Percentiles rank a stretch among this genome's conserved stretches.
phyloP scores from a whole-genome alignment of 1,140 invertebrate genomes.

The Caenorhabditis tropicalis region DNA sequence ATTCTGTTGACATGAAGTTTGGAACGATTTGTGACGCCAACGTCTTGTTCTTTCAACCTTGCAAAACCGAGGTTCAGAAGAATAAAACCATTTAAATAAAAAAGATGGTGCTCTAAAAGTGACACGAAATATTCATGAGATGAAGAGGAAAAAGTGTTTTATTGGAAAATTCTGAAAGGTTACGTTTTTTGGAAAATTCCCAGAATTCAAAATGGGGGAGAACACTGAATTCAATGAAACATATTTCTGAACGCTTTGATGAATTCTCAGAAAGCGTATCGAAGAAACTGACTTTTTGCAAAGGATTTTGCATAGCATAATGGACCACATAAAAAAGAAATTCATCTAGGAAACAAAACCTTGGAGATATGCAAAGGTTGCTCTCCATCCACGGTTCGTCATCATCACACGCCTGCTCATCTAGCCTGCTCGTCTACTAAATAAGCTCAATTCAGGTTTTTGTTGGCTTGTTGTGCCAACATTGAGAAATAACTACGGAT shows the following conservation, averaged over 20 bases:
- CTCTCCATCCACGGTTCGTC: background rate
- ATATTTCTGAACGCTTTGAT: background rate
- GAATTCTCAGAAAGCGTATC: too few species aligned
- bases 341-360: background rate
- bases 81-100: background rate
- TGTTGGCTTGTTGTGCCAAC: background rate
- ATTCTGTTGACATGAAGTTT: conserved; percentile 9
- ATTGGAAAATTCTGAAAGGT: background rate
- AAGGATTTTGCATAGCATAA: too few species aligned
- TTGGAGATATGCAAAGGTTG: conserved; percentile 15
- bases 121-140: background rate
- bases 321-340: background rate
- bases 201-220: background rate
- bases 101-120: background rate
- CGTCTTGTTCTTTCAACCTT: background rate
- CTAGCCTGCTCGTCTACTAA: conserved; percentile 3
- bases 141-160: background rate
- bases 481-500: background rate
- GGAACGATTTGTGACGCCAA: background rate
- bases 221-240: background rate
- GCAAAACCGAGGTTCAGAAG: background rate
- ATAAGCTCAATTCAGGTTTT: conserved; percentile 30
- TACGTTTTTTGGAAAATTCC: background rate
- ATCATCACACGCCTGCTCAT: conserved; percentile 26
- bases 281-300: too few species aligned